These are phyloP conservation scores for Drosophila paranaensis DNA, from an alignment of 2,888 invertebrate genomes.

Conservation along the genomic window DNA sequence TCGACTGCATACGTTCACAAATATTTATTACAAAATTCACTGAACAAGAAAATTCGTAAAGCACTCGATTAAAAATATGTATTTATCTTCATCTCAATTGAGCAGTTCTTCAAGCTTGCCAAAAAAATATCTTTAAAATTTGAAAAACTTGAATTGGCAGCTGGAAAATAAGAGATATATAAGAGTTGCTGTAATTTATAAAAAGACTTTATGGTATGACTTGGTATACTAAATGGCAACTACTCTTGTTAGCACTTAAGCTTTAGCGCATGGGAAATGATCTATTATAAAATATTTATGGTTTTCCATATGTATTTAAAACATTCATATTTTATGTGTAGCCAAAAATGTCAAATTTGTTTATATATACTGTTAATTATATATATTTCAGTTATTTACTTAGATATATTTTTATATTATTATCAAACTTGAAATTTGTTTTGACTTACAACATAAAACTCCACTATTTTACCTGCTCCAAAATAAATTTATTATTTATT, in stretches of 20 bases:
- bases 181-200: background rate
- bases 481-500: no score
- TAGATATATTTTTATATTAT: background rate
- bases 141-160: background rate
- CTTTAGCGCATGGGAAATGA: no score
- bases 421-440: no score
- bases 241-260: no score
- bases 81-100: background rate
- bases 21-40: conserved; percentile 20
- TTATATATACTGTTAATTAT: no score
- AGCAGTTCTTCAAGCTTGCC: background rate
- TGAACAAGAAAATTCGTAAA: conserved; percentile 35
- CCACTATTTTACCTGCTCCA: no score
- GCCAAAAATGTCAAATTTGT: no score
- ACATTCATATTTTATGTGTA: no score
- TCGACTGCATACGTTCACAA: background rate
- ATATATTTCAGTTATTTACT: no score
- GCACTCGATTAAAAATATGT: background rate
- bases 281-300: no score
- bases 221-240: background rate
- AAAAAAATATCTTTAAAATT: background rate
- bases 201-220: background rate
- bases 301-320: no score
- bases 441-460: no score
- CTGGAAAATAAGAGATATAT: background rate